Base-by-base conservation (phyloP, 2,797 vertebrate species). In the Betta splendens region DNA sequence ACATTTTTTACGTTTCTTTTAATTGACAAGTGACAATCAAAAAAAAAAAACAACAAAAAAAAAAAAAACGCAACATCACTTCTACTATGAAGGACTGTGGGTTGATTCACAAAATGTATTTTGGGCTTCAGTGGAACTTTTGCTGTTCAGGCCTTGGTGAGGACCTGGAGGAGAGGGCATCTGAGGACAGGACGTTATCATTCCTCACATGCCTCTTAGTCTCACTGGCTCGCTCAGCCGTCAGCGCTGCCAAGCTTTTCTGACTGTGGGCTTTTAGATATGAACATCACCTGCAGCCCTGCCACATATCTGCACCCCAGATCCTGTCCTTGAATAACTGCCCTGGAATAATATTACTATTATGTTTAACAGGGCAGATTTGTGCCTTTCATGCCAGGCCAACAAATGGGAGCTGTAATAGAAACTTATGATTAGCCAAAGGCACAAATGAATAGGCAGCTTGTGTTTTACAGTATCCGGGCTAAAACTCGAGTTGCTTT, bases 241-340 rank as follows among this genome's bases (percentile, higher is more conserved):
- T 43, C 23, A 56, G 3, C 12, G 8, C 35, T 64, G 52, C 55
- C 49, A 65, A 17, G 17, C 15, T 26, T 46, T 26, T 35, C 25
- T 32, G 3, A 5, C 31, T 64, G 21, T 16, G 25, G 47, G 16
- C 20, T 35, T 51, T 54, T 47, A 68, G 43, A 80, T 69, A 33
- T 55, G 40, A 51, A 22, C 64, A 66, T 80, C 60, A 65, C 65
- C 67, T 82, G 64, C 65, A 55, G 29, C 18, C 20, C 5, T 23
- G 21, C 26, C 73, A 54, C 47, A 63, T 77, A 56, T 55, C 40
- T 46, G 49, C 53, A 31, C 35, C 58, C 46, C 43, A 22, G 20
- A 60, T 49, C 23, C 23, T 17, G 72, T 71, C 85, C 80, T 90
- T 90, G 80, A 79, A 60, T 49, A 74, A 53, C 45, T 74, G 72